Percentiles rank a stretch among this genome's conserved stretches.
Evolutionary conservation across 2,888 invertebrate species (phyloP).

Genomic region (Deilephila elpenor): DNA sequence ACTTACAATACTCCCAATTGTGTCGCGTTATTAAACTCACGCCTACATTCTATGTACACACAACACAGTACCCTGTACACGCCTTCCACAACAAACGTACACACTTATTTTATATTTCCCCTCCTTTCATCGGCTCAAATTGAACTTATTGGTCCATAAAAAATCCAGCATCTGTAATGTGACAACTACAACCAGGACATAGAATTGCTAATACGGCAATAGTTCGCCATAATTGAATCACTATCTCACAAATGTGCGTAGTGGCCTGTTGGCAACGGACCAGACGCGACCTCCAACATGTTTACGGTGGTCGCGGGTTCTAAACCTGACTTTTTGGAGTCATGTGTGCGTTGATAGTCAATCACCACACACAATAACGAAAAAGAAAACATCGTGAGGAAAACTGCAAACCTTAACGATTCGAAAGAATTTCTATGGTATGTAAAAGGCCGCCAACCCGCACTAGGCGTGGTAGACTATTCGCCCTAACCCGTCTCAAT

Average conservation of each 20-base stretch:
- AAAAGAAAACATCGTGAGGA: too few species aligned
- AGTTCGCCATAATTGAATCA: conserved; percentile 24
- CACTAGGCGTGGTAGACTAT: too few species aligned
- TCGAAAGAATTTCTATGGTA: too few species aligned
- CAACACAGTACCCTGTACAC: not conserved
- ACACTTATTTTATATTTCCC: conserved; percentile 14
- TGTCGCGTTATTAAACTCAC: conserved; percentile 24
- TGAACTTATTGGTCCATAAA: conserved; percentile 23
- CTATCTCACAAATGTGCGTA: not conserved
- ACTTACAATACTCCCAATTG: conserved; percentile 25
- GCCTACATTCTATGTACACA: conserved; percentile 12
- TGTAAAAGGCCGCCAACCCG: too few species aligned
- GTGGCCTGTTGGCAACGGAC: too few species aligned
- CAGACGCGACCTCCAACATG: too few species aligned
- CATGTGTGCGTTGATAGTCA: too few species aligned
- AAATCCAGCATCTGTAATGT: conserved; percentile 24
- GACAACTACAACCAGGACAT: conserved; percentile 11
- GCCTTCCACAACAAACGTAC: conserved; percentile 15
- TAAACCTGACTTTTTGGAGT: too few species aligned
- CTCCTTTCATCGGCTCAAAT: conserved; percentile 26
- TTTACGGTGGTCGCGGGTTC: too few species aligned
- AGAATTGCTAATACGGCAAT: conserved; percentile 22
- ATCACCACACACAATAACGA: too few species aligned
- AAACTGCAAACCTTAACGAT: too few species aligned
- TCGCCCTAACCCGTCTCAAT: too few species aligned